Conservation (phyloP, 2,888 invertebrate genomes). For the Trimorus sp. region DNA sequence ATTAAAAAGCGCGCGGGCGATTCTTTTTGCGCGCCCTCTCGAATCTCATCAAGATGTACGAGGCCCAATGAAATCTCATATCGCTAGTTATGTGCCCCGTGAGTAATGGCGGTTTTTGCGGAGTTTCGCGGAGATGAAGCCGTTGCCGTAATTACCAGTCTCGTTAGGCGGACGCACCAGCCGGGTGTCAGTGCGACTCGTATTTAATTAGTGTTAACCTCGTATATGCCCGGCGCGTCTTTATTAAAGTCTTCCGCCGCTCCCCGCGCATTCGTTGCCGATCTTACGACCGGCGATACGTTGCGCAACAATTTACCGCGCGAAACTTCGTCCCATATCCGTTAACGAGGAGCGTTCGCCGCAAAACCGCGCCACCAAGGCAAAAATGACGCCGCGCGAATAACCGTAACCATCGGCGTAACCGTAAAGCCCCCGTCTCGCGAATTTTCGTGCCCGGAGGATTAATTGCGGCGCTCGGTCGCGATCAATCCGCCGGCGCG, state of each 20-base stretch:
- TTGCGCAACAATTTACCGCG: no score
- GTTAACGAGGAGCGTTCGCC: no score
- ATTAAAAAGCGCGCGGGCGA: slow-evolving; percentile 55
- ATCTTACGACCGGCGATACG: no score
- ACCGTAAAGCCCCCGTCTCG: no score
- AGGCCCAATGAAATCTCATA: slow-evolving; percentile 55
- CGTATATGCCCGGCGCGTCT: slow-evolving; percentile 58
- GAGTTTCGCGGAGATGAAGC: slow-evolving; percentile 79
- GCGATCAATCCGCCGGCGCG: no score
- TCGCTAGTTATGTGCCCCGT: slow-evolving; percentile 66
- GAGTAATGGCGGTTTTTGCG: slow-evolving; percentile 78
- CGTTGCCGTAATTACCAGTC: slow-evolving; percentile 80
- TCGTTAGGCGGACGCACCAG: slow-evolving; percentile 77
- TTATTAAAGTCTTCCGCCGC: slow-evolving; percentile 48
- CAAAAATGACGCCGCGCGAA: no score
- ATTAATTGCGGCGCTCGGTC: no score
- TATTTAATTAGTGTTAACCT: slow-evolving; percentile 81
- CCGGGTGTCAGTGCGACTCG: slow-evolving; percentile 76
- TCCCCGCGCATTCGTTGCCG: no score
- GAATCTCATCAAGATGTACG: slow-evolving; percentile 65
- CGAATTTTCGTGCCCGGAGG: no score
- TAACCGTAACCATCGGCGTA: no score
- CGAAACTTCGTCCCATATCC: no score
- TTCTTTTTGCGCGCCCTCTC: slow-evolving; percentile 51
- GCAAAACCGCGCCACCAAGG: no score